Evolutionary conservation across 2,113 vertebrate genomes (phyloP), one percentile per base, ranked within the genome.

Genomic region (Cisticola juncidis): DNA sequence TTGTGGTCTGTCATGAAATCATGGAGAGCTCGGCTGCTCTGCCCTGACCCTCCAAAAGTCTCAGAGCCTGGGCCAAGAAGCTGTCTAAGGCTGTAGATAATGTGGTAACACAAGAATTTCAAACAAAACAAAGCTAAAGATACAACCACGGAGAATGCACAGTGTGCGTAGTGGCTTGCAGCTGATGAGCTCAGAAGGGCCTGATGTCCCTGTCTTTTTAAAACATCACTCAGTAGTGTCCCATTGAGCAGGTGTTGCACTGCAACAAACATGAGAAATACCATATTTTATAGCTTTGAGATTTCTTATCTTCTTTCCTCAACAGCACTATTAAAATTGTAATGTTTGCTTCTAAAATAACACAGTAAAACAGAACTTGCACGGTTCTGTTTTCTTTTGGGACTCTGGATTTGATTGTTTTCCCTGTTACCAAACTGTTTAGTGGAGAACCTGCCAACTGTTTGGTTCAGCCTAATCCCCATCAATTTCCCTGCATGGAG

Each of bases 1-100:
- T 86, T 94, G 94, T 97, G 95, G 93, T 82, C 89, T 96, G 93
- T 95, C 94, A 92, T 92, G 93, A 96, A 92, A 83, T 40, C 81
- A 47, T 82, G 45, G 92, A 91, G 70, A 94, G 66, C 62, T 92
- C 70, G 73, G 54, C 81, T 91, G 58, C 87, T 85, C 73, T 77
- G 50, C 60, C 35, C 58, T 82, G 81, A 77, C 78, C 40, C 65
- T 56, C 50, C 62, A 80, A 5, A 85, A 91, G n/a, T 72, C 84
- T 94, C 69, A 91, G 93, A 91, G 81, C 42, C 14, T 31, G 78
- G 38, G 94, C 96, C 95, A 97, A 95, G 87, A 95, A 97, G 35
- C 92, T 96, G 89, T 91, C 89, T 76, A 58, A 86, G 74, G 68
- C 82, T 62, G 5, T 81, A 70, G 88, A 92, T 90, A 90, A 95